Base-by-base conservation (phyloP, 35 echinoderm and acorn worm genomes). In the Acanthaster planci region DNA sequence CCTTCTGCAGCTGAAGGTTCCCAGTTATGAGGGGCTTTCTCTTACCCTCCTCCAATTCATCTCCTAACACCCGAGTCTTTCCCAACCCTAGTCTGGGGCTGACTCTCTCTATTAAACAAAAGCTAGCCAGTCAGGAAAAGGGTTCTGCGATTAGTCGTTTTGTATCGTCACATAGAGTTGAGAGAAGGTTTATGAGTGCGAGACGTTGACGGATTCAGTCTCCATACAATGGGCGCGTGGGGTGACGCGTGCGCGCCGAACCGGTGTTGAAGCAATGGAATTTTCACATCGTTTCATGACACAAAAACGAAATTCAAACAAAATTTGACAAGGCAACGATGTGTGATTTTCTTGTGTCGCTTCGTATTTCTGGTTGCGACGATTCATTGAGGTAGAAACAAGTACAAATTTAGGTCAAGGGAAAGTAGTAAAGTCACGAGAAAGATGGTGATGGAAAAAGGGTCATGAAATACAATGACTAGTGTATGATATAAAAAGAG, bases 261-360 rank as follows among this genome's bases (percentile, higher is more conserved):
- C 64, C 64, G 29, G 64, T 72, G 64, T 72, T 34, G 15, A 72
- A 72, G 64, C 64, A 16, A 72, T 72, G 64, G 64, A 72, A 72
- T 72, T 72, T 72, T 72, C 64, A 72, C 64, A 72, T 10, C 64
- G 34, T 72, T 72, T 72, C 64, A 72, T 31, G 42, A 47, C 42
- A 47, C 12, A 6, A 60, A 30, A 60, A 60, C 6, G 19, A 2
- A 21, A 21, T 5, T 60, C 57, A 60, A 60, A 60, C 4, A 60
- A 60, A 60, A 21, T n/a, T n/a, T n/a, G n/a, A n/a, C n/a, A 54
- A 9, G 21, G 10, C 52, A 55, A 55, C 52, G 10, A 55, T 55
- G 10, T 55, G 10, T 55, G 10, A n/a, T n/a, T n/a, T n/a, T n/a
- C n/a, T n/a, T 6, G 42, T 47, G 42, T 47, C 4, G 42, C 4